Evolutionary conservation across 1,140 invertebrate species (phyloP).

Genomic region (Hylyphantes graminicola): DNA sequence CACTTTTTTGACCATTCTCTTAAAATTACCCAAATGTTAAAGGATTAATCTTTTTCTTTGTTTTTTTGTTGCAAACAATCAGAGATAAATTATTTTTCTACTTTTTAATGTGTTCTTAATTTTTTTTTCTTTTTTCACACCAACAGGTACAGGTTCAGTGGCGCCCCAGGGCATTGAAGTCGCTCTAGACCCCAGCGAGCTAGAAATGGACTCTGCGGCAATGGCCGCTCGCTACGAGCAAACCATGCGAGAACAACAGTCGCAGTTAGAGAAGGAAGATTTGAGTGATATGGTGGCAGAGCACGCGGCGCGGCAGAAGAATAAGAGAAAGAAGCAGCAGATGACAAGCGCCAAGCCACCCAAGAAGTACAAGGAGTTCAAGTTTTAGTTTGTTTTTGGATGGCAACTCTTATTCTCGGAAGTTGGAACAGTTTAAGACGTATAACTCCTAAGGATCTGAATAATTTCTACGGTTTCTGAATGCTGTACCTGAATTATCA

Average conservation of each 20-base stretch:
- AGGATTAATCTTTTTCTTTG: too few relatives aligned
- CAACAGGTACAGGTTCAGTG: slow-evolving; percentile 32
- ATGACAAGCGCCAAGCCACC: slow-evolving; percentile 84
- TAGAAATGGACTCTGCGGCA: slow-evolving; percentile 90
- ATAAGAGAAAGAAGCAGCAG: slow-evolving; percentile 91
- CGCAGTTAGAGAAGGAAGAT: slow-evolving; percentile 90
- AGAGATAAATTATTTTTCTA: too few relatives aligned
- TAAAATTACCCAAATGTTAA: too few relatives aligned
- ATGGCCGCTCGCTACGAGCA: slow-evolving; percentile 98
- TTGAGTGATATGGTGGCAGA: slow-evolving; percentile 98
- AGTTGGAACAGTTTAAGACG: too few relatives aligned
- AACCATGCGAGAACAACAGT: slow-evolving; percentile 91
- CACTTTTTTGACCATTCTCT: too few relatives aligned
- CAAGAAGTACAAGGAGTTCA: slow-evolving; percentile 99
- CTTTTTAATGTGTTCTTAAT: too few relatives aligned
- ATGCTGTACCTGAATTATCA: too few relatives aligned
- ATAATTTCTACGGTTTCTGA: too few relatives aligned
- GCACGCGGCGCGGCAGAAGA: slow-evolving; percentile 95
- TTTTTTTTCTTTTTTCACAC: too few relatives aligned
- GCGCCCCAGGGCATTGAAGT: slow-evolving; percentile 81
- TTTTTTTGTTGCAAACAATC: too few relatives aligned
- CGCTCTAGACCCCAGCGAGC: slow-evolving; percentile 95
- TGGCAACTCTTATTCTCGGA: too few relatives aligned
- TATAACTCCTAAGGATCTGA: too few relatives aligned
- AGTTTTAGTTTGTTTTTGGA: slow-evolving; percentile 77